Evolutionary conservation across 2,113 vertebrate species (phyloP).

Genomic region (Neopipo cinnamomea): DNA sequence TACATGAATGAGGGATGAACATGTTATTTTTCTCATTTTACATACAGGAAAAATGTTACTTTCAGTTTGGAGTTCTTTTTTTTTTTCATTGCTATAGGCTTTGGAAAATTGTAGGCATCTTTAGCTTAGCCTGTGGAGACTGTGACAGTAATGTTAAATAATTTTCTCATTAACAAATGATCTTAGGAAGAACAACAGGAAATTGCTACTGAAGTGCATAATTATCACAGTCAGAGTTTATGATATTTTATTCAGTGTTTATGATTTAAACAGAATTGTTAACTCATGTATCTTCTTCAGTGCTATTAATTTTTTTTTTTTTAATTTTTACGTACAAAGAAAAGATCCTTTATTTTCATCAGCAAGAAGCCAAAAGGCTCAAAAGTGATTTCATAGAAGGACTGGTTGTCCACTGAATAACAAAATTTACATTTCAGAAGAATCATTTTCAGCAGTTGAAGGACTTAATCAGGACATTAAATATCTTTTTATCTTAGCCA

Average conservation of each 20-base stretch:
- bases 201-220: neutral
- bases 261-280: neutral
- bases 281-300: neutral
- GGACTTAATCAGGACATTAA: neutral
- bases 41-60: neutral
- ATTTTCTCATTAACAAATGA: neutral
- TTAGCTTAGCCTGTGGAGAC: neutral
- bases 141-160: neutral
- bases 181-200: neutral
- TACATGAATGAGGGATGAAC: neutral
- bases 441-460: neutral
- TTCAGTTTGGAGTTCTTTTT: rapidly evolving
- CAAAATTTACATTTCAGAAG: neutral
- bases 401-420: neutral
- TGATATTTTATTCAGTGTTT: neutral
- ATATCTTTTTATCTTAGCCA: neutral
- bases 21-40: neutral
- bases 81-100: neutral
- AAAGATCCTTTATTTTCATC: neutral
- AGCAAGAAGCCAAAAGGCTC: neutral
- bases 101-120: neutral
- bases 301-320: neutral
- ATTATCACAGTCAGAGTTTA: neutral
- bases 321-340: neutral
- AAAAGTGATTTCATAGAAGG: neutral